phyloP scores from a whole-genome alignment of 2,888 invertebrate species.

The Drosophila flavopinicola region DNA sequence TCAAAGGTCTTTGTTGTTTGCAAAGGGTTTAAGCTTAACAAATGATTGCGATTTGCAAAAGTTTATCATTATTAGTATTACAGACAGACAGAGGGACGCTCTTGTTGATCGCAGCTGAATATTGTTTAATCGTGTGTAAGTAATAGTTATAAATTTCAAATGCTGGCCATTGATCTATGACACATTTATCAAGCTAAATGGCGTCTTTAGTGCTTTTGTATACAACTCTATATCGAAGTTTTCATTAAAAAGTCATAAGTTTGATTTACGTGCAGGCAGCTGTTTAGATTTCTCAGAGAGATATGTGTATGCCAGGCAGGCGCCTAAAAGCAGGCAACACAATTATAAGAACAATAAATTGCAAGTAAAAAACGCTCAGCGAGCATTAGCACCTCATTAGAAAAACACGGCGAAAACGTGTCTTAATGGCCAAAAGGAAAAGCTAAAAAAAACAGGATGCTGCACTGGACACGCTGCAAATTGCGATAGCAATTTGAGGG shows the following conservation, averaged over 20 bases:
- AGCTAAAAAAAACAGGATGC: background rate
- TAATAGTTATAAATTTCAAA: conserved; percentile 69
- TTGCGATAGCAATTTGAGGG: conserved; percentile 15
- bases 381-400: conserved; percentile 73
- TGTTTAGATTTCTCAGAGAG: conserved; percentile 49
- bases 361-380: conserved; percentile 28
- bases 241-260: conserved; percentile 71
- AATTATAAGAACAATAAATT: conserved; percentile 56
- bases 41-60: conserved; percentile 67
- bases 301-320: conserved; percentile 16
- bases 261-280: conserved; percentile 69
- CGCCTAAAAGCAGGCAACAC: conserved; percentile 39
- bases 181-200: conserved; percentile 23
- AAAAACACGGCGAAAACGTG: conserved; percentile 48
- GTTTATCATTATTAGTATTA: conserved; percentile 12
- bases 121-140: conserved; percentile 82
- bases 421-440: conserved; percentile 34
- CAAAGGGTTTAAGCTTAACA: conserved; percentile 71
- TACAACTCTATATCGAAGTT: conserved; percentile 33
- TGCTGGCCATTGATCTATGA: conserved; percentile 35
- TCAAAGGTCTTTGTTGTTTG: conserved; percentile 48
- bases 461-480: conserved; percentile 49
- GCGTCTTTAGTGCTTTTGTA: conserved; percentile 4
- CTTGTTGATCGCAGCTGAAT: conserved; percentile 36
- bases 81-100: background rate